These are phyloP conservation scores for Lepeophtheirus nordmannii DNA, from an alignment of 2,888 invertebrate species.

Conservation along the genomic window DNA sequence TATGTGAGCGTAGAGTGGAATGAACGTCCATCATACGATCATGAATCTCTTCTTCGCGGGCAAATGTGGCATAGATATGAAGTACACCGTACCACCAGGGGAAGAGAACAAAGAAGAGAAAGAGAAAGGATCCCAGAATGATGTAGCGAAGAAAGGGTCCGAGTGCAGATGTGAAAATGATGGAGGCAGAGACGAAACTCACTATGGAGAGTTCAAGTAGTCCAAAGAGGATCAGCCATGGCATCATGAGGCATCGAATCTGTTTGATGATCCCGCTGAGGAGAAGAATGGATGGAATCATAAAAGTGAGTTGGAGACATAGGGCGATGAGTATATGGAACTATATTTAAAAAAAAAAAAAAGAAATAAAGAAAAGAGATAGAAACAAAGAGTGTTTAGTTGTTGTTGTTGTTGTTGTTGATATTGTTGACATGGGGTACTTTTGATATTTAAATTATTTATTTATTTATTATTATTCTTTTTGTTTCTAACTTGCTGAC, in stretches of 20 bases:
- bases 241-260: slow-evolving; percentile 6
- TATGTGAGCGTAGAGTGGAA: too few species aligned
- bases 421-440: too few species aligned
- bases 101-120: neutral
- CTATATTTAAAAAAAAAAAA: neutral
- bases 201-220: neutral
- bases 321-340: slow-evolving; percentile 7
- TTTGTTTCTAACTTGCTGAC: too few species aligned
- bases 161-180: too few species aligned
- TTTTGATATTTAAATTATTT: too few species aligned
- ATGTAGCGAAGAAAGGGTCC: too few species aligned
- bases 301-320: neutral
- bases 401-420: too few species aligned
- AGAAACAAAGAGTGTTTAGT: too few species aligned
- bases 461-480: too few species aligned
- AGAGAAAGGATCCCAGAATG: too few species aligned
- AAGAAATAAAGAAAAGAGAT: too few species aligned
- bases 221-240: slow-evolving; percentile 15
- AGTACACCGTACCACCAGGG: slow-evolving; percentile 19
- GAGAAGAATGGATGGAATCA: slow-evolving; percentile 1
- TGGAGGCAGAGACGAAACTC: too few species aligned
- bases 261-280: slow-evolving; percentile 3
- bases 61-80: slow-evolving; percentile 9
- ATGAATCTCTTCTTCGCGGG: neutral
- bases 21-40: neutral